Conservation (phyloP, 2,888 invertebrate genomes). For the Punctoribates punctum region DNA sequence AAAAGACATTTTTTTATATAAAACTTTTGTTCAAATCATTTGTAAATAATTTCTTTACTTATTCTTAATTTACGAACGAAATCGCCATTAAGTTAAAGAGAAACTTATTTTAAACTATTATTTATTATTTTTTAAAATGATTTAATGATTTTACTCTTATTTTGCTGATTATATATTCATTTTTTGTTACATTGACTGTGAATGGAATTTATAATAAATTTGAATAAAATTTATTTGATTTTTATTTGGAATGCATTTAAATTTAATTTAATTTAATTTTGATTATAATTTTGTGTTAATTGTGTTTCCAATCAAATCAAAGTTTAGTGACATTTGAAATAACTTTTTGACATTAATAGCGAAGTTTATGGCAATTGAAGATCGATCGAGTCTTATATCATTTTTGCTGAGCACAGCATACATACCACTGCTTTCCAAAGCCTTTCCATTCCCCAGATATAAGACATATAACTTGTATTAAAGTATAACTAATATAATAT, state of each 20-base stretch:
- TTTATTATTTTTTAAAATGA: too few relatives aligned
- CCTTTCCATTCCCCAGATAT: slow-evolving; percentile 15
- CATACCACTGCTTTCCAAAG: not conserved
- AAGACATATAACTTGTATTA: not conserved
- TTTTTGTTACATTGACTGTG: too few relatives aligned
- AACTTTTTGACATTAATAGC: slow-evolving; percentile 30
- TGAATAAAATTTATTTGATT: too few relatives aligned
- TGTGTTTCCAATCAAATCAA: not conserved
- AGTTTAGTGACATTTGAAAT: not conserved
- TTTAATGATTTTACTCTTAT: too few relatives aligned
- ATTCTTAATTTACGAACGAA: too few relatives aligned
- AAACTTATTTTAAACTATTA: too few relatives aligned
- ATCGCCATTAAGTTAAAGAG: too few relatives aligned
- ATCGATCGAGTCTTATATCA: slow-evolving; percentile 31
- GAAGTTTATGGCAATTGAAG: slow-evolving; percentile 27
- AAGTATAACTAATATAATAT: slow-evolving; percentile 10
- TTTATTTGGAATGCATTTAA: not conserved
- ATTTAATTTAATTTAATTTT: not conserved
- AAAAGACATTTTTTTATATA: too few relatives aligned
- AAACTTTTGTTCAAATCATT: not conserved
- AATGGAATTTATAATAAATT: too few relatives aligned
- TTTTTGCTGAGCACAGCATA: slow-evolving; percentile 16
- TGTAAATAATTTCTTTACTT: not conserved
- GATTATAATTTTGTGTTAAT: not conserved
- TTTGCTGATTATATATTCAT: too few relatives aligned